Conservation (phyloP, 2,797 vertebrate genomes). For the Manis crassicaudata region DNA sequence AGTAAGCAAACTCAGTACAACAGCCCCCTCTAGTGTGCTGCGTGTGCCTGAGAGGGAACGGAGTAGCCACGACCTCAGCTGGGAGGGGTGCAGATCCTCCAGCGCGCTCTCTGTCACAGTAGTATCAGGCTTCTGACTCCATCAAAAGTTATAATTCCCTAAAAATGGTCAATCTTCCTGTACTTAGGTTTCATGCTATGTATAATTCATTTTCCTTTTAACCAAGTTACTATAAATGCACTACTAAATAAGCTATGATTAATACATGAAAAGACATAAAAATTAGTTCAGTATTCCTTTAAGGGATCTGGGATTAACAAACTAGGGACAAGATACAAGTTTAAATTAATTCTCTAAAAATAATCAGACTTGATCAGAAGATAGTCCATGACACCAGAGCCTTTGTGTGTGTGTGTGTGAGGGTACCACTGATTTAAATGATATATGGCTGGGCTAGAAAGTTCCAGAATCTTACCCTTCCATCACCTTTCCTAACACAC, state of each 20-base stretch:
- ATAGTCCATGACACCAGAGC: not conserved
- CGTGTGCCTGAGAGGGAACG: not conserved
- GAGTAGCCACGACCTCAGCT: not conserved
- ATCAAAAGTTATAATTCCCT: not conserved
- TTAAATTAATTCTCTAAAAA: constrained; percentile 14
- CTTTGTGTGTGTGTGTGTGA: not conserved
- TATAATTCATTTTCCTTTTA: constrained; percentile 53
- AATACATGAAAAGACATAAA: constrained; percentile 18
- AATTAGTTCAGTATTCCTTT: constrained; percentile 23
- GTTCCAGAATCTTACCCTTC: not conserved
- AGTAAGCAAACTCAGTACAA: constrained; percentile 62
- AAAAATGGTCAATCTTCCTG: not conserved
- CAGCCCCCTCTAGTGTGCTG: constrained; percentile 77
- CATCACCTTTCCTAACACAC: not conserved
- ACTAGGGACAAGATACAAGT: not conserved
- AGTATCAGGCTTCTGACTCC: not conserved
- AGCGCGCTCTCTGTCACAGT: not conserved
- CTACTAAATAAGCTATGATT: constrained; percentile 39
- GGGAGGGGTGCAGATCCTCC: not conserved
- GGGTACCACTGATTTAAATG: not conserved
- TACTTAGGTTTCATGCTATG: not conserved
- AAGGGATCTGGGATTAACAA: constrained; percentile 1
- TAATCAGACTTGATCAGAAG: not conserved
- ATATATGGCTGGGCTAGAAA: not conserved
- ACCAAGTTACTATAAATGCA: constrained; percentile 44